These are phyloP conservation scores for Myrmecobius fasciatus DNA, from an alignment of 2,113 vertebrate genomes.

Conservation along the genomic window DNA sequence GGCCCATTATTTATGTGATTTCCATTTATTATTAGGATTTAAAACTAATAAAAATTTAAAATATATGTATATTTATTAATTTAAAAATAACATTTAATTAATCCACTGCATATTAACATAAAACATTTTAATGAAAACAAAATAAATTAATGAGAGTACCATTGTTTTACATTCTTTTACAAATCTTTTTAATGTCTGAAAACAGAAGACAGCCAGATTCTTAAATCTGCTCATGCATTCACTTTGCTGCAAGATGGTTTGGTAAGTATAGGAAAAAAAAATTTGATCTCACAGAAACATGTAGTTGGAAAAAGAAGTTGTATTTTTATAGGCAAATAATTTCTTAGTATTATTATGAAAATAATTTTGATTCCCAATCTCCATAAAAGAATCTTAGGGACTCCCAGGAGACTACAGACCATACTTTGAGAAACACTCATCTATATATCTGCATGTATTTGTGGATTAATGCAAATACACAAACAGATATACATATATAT, in stretches of 20 bases:
- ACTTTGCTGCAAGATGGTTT: neutral
- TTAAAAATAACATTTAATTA: neutral
- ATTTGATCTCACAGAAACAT: neutral
- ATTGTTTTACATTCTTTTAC: neutral
- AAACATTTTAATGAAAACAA: neutral
- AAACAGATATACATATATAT: neutral
- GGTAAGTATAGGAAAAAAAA: neutral
- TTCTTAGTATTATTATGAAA: neutral
- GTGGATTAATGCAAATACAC: neutral
- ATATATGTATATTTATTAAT: neutral
- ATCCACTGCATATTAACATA: neutral
- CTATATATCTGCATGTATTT: neutral
- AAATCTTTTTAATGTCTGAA: neutral
- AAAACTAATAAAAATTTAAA: neutral
- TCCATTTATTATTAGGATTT: neutral
- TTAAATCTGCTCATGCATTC: neutral
- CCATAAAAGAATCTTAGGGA: neutral
- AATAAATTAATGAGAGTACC: neutral
- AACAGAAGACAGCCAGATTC: neutral
- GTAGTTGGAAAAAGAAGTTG: neutral
- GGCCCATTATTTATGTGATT: neutral
- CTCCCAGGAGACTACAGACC: neutral
- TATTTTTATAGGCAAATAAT: neutral
- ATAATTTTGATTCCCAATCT: neutral
- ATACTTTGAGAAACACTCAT: neutral